A percentile compares a stretch with the other conserved stretches of the same genome.
These are phyloP conservation scores for Thymallus thymallus DNA, from an alignment of 2,113 vertebrate genomes.

Conservation along the genomic window DNA sequence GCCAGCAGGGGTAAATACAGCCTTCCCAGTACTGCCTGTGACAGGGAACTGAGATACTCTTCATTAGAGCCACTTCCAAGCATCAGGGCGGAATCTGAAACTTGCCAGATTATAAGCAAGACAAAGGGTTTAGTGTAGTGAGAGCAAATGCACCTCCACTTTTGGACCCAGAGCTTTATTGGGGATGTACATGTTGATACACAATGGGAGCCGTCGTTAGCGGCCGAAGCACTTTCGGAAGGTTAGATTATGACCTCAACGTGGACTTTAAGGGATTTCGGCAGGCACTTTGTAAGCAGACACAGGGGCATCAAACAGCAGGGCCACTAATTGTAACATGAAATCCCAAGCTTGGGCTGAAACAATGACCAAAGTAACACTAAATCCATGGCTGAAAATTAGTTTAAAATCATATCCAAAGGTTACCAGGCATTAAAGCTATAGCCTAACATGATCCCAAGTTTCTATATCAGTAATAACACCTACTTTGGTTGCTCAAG, in stretches of 20 bases:
- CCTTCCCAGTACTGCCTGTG: conserved; percentile 63
- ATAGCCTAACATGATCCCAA: too few species aligned
- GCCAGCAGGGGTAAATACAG: conserved; percentile 64
- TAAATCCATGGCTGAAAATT: conserved; percentile 31
- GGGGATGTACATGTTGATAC: conserved; percentile 36
- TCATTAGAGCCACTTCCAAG: conserved; percentile 56
- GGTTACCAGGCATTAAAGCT: not conserved
- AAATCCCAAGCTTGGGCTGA: conserved; percentile 22
- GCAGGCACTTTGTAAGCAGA: conserved; percentile 34
- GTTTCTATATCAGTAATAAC: too few species aligned
- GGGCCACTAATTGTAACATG: conserved; percentile 29
- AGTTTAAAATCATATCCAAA: not conserved
- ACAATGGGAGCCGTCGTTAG: conserved; percentile 35
- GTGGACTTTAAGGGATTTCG: conserved; percentile 57
- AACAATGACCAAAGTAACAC: conserved; percentile 15
- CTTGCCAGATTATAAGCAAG: conserved; percentile 58
- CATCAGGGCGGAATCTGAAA: conserved; percentile 63
- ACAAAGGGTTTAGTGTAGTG: conserved; percentile 46
- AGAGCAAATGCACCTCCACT: conserved; percentile 56
- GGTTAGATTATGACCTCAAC: conserved; percentile 63
- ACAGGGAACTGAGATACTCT: conserved; percentile 51
- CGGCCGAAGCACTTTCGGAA: conserved; percentile 66
- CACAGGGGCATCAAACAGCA: conserved; percentile 3
- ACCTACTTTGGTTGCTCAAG: too few species aligned
- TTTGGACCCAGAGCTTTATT: conserved; percentile 38